Conservation (phyloP, 2,797 vertebrate species). For the Rhinella marina region DNA sequence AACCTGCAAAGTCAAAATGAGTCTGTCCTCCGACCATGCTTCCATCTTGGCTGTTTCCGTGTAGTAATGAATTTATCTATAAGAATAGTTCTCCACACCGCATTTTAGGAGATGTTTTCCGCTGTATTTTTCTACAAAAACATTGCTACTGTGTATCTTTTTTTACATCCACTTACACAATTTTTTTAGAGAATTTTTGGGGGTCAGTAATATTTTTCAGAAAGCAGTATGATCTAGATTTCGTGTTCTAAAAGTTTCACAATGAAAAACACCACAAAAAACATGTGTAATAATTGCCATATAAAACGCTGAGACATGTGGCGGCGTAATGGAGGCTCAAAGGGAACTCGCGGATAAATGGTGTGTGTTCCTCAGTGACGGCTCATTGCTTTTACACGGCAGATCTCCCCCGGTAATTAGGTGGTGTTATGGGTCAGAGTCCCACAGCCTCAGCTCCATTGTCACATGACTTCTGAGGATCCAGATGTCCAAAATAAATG, state of each 20-base stretch:
- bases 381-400: background rate
- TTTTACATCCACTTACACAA: too few species aligned
- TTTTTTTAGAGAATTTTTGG: too few species aligned
- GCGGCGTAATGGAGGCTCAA: background rate
- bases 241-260: too few species aligned
- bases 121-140: too few species aligned
- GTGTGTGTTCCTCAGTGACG: background rate
- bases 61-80: too few species aligned
- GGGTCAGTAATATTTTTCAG: too few species aligned
- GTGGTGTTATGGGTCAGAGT: background rate
- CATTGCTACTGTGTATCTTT: too few species aligned
- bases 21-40: background rate
- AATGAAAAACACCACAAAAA: too few species aligned
- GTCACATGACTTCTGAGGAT: background rate
- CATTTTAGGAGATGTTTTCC: too few species aligned
- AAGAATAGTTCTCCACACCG: too few species aligned
- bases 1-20: background rate
- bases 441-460: background rate
- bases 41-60: too few species aligned
- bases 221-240: too few species aligned
- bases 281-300: background rate
- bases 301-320: background rate
- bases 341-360: background rate
- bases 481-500: conserved; percentile 3
- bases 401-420: background rate